Conservation (phyloP, 2,113 vertebrate genomes). For the Macrotus californicus region DNA sequence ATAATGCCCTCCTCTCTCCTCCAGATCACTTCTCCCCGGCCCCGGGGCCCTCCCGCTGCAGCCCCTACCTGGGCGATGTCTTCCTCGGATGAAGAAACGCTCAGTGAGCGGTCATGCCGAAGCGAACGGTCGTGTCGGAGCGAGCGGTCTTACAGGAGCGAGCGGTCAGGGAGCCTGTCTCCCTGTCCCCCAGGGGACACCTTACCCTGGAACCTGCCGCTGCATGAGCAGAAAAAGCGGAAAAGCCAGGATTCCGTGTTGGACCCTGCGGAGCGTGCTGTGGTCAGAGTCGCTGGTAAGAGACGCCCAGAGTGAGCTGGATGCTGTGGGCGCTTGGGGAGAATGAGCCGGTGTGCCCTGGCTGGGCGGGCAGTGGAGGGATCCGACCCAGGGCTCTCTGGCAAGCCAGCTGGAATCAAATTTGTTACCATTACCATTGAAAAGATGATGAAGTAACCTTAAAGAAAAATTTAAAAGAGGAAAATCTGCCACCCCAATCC, state of each 20-base stretch:
- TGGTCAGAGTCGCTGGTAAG: constrained; percentile 97
- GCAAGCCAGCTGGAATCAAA: not conserved
- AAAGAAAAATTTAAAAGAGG: not conserved
- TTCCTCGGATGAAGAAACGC: constrained; percentile 96
- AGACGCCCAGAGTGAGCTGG: not conserved
- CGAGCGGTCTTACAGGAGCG: constrained; percentile 93
- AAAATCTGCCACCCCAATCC: not conserved
- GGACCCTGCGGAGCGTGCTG: constrained; percentile 96
- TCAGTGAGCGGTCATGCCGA: constrained; percentile 92
- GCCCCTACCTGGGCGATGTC: constrained; percentile 83
- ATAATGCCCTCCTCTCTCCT: constrained; percentile 37
- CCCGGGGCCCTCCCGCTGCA: not conserved
- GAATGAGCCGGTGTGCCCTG: not conserved
- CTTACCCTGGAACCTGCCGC: constrained; percentile 96
- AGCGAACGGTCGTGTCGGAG: constrained; percentile 93
- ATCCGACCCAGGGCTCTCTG: not conserved
- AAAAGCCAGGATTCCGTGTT: constrained; percentile 97
- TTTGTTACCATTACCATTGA: not conserved
- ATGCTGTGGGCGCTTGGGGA: not conserved
- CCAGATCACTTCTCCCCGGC: constrained; percentile 61
- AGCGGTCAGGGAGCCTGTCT: constrained; percentile 94
- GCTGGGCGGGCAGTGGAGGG: not conserved
- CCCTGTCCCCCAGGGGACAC: constrained; percentile 94
- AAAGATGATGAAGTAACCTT: not conserved
- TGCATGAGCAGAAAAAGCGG: constrained; percentile 95